A percentile compares a stretch with the other conserved stretches of the same genome.
These are phyloP conservation scores for Suillia variegata DNA, from an alignment of 2,888 invertebrate genomes.

Conservation along the genomic window DNA sequence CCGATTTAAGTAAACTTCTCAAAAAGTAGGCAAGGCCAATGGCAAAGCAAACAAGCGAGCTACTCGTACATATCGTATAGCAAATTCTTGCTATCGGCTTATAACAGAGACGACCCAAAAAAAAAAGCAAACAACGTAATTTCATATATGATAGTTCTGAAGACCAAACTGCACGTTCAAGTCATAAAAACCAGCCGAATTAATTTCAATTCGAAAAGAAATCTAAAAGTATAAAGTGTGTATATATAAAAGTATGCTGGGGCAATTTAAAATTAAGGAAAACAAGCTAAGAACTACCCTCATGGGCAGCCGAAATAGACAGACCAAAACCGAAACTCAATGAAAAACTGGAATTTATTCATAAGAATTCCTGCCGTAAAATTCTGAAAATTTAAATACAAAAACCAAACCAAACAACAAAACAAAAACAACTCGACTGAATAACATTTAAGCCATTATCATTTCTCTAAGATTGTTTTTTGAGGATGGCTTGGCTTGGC, in stretches of 20 bases:
- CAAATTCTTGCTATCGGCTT: too few species aligned
- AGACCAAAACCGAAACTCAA: background rate
- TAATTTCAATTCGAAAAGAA: too few species aligned
- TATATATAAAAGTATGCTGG: too few species aligned
- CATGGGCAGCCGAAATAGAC: background rate
- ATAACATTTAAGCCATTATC: constrained; percentile 10
- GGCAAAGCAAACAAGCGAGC: background rate
- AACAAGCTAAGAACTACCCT: background rate
- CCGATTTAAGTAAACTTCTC: background rate
- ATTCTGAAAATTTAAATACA: background rate
- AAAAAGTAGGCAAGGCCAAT: background rate
- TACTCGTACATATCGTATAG: background rate
- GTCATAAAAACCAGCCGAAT: too few species aligned
- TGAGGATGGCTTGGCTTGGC: too few species aligned
- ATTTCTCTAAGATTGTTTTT: constrained; percentile 12
- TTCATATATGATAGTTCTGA: too few species aligned
- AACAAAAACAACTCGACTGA: background rate
- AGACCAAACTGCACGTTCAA: background rate
- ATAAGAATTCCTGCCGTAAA: constrained; percentile 1
- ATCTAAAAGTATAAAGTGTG: too few species aligned
- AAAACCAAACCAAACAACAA: background rate
- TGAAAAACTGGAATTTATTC: constrained; percentile 12
- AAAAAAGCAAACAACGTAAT: too few species aligned
- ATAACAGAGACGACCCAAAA: too few species aligned
- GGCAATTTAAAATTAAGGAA: too few species aligned